phyloP scores from a whole-genome alignment of 1,140 invertebrate species.

The Drosophila parabipectinata region DNA sequence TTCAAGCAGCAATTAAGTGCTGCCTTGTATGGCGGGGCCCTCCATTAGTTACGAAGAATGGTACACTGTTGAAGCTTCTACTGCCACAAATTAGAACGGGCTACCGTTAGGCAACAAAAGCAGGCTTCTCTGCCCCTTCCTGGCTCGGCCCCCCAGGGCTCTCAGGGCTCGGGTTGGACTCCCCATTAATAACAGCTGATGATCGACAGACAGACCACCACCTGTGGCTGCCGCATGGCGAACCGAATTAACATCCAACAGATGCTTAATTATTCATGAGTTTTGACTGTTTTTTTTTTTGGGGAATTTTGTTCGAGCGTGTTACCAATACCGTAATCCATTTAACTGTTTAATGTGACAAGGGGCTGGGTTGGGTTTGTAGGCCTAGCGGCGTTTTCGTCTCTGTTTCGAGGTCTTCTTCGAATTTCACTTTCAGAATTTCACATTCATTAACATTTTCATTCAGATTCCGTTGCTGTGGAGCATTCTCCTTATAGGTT shows the following conservation, averaged over 20 bases:
- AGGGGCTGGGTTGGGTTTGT: constrained; percentile 19
- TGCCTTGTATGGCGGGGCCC: constrained; percentile 18
- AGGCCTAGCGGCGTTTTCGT: constrained; percentile 32
- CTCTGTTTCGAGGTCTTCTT: constrained; percentile 7
- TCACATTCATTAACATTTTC: constrained; percentile 13
- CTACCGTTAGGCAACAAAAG: constrained; percentile 56
- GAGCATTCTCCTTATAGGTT: constrained; percentile 6
- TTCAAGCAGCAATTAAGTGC: constrained; percentile 28
- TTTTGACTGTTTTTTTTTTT: constrained; percentile 15
- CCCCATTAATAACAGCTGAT: constrained; percentile 49
- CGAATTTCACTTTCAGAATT: constrained; percentile 57
- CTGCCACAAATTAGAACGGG: constrained; percentile 68
- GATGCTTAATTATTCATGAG: constrained; percentile 70
- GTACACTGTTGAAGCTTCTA: constrained; percentile 10
- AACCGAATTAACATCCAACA: too few species aligned
- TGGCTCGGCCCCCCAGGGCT: not conserved
- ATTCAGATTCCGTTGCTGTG: not conserved
- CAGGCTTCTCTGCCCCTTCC: too few species aligned
- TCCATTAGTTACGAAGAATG: constrained; percentile 15
- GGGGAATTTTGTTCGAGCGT: constrained; percentile 37
- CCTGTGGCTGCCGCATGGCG: constrained; percentile 23
- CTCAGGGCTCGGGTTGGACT: not conserved
- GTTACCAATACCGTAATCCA: constrained; percentile 75
- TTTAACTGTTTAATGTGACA: constrained; percentile 68
- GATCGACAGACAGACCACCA: constrained; percentile 19